phyloP scores from a whole-genome alignment of 2,797 vertebrate genomes.

The Myiotriccus ornatus region DNA sequence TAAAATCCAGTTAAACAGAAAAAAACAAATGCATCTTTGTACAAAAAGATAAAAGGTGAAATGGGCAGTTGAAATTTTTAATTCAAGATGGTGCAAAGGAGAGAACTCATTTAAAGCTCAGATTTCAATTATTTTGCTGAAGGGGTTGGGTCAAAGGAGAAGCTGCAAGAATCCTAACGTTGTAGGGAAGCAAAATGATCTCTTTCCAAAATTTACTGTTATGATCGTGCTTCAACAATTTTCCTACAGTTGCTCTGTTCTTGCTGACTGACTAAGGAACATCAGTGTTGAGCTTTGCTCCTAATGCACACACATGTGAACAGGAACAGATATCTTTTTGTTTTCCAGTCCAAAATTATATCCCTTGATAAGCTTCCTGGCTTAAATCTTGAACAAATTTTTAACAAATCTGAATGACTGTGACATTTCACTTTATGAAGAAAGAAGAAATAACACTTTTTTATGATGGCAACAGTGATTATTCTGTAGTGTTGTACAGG shows the following conservation, averaged over 20 bases:
- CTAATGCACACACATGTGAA: neutral
- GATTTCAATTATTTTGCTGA: neutral
- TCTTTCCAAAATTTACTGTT: neutral
- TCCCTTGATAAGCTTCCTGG: neutral
- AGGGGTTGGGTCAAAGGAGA: neutral
- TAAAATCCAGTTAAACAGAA: neutral
- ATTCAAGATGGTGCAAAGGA: neutral
- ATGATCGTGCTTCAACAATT: neutral
- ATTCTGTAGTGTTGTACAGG: neutral
- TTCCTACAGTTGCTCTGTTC: neutral
- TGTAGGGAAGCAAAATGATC: neutral
- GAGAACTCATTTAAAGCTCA: neutral
- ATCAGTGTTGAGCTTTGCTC: neutral
- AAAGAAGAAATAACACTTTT: neutral
- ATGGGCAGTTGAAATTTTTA: neutral
- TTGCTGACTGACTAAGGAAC: neutral
- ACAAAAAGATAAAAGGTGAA: neutral
- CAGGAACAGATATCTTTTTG: neutral
- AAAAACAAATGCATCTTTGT: neutral
- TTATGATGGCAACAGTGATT: neutral
- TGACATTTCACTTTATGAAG: neutral
- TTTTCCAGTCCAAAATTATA: neutral
- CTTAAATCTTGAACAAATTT: neutral
- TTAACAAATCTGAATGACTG: accelerated
- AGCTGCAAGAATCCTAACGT: neutral